Percentiles rank a stretch among this genome's conserved stretches.
Conservation (phyloP, 1,140 invertebrate genomes). For the Cotesia glomerata region DNA sequence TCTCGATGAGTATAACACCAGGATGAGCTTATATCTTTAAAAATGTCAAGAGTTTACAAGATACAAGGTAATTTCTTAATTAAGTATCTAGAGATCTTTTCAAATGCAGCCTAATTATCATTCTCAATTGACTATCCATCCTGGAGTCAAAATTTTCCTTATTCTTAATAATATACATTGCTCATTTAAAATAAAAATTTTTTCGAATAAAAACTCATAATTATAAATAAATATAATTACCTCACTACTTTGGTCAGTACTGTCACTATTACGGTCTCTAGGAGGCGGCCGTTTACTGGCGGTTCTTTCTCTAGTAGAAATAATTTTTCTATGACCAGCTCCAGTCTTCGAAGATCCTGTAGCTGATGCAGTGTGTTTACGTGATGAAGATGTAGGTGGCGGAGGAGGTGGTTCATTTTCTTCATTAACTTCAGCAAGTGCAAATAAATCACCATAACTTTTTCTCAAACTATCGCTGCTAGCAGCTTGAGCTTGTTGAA, state of each 20-base stretch:
- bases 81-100: no score
- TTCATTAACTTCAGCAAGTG: conserved; percentile 88
- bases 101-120: no score
- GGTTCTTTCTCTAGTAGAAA: conserved; percentile 59
- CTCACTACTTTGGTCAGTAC: conserved; percentile 82
- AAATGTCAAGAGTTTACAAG: no score
- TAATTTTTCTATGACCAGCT: conserved; percentile 55
- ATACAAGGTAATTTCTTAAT: no score
- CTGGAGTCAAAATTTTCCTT: no score
- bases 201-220: no score
- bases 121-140: no score
- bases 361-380: conserved; percentile 63
- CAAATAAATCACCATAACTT: conserved; percentile 90
- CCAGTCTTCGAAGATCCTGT: conserved; percentile 49
- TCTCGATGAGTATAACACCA: no score
- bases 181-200: no score
- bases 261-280: conserved; percentile 67
- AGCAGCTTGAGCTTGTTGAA: conserved; percentile 79
- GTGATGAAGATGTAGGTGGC: conserved; percentile 65
- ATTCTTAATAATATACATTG: no score
- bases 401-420: conserved; percentile 60
- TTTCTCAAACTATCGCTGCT: conserved; percentile 85
- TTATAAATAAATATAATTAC: conserved; percentile 42
- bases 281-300: conserved; percentile 65
- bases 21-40: no score